Percentiles rank a stretch among this genome's conserved stretches.
Evolutionary conservation across 37 sponge, comb jelly and placozoan species (phyloP).

Genomic region (Petrosia ficiformis): DNA sequence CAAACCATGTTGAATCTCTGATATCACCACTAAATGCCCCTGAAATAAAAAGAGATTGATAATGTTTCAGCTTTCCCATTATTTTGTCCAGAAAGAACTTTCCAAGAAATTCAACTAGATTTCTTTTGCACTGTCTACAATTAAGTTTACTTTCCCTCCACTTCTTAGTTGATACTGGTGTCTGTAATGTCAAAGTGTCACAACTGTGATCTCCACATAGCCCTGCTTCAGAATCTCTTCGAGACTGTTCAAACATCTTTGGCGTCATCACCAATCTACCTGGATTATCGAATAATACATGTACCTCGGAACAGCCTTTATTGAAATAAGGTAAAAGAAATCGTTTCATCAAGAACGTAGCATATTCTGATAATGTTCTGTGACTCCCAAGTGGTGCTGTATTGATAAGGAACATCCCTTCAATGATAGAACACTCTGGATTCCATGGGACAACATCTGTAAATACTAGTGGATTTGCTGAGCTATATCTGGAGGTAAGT

Average conservation of each 20-base stretch:
- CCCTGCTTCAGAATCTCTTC: background rate
- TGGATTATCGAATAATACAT: conserved; percentile 6
- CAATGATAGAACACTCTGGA: background rate
- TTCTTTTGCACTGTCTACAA: background rate
- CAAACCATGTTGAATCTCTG: background rate
- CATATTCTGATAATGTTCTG: conserved; percentile 1
- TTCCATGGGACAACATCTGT: background rate
- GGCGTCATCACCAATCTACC: background rate
- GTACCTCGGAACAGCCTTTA: background rate
- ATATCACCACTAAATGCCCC: background rate
- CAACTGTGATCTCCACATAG: background rate
- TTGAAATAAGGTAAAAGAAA: background rate
- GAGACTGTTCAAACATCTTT: background rate
- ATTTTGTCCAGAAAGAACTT: background rate
- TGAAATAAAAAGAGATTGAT: background rate
- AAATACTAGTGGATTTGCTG: background rate
- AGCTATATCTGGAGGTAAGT: background rate
- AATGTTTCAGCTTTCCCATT: background rate
- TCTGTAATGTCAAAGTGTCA: background rate
- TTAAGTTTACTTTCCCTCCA: background rate
- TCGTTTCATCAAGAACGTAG: background rate
- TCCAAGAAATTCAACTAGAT: background rate
- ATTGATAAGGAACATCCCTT: conserved; percentile 10
- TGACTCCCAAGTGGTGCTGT: background rate
- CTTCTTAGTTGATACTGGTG: background rate